A percentile compares a stretch with the other conserved stretches of the same genome.
These are phyloP conservation scores for Xiphophorus birchmanni DNA, from an alignment of 2,797 vertebrate species.

Conservation along the genomic window DNA sequence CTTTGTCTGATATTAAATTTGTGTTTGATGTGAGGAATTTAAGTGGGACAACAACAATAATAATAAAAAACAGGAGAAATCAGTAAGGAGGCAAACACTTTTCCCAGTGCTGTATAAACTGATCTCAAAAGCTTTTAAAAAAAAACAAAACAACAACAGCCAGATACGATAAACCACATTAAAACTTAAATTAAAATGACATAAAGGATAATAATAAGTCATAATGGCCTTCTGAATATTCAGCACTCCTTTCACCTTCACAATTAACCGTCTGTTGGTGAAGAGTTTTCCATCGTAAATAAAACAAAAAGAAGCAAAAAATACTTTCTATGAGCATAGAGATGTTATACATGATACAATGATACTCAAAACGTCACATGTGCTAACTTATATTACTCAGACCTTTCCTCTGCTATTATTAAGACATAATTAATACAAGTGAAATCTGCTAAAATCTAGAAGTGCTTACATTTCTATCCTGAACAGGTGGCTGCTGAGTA, in stretches of 20 bases:
- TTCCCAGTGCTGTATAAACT: slow-evolving; percentile 44
- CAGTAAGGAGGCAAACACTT: background rate
- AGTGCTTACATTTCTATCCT: slow-evolving; percentile 87
- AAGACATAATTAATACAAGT: slow-evolving; percentile 79
- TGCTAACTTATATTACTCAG: slow-evolving; percentile 93
- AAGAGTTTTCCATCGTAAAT: slow-evolving; percentile 75
- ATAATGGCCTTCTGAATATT: slow-evolving; percentile 68
- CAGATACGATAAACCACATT: slow-evolving; percentile 65
- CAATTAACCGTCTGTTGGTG: slow-evolving; percentile 78
- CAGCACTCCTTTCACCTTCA: slow-evolving; percentile 47
- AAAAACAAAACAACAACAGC: slow-evolving; percentile 14
- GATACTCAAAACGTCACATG: slow-evolving; percentile 91
- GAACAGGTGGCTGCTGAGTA: slow-evolving; percentile 76
- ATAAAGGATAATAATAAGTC: slow-evolving; percentile 53
- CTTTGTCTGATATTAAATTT: background rate
- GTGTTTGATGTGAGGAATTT: background rate
- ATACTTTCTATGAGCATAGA: slow-evolving; percentile 79
- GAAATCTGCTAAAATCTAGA: slow-evolving; percentile 81
- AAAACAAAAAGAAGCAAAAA: slow-evolving; percentile 73
- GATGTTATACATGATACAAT: slow-evolving; percentile 91
- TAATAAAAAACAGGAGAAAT: background rate
- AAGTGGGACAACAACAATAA: background rate
- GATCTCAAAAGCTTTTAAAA: slow-evolving; percentile 51
- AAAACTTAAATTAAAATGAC: slow-evolving; percentile 74
- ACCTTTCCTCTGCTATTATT: slow-evolving; percentile 88